Conservation (phyloP, 2,888 invertebrate genomes). For the Acleris cristana region DNA sequence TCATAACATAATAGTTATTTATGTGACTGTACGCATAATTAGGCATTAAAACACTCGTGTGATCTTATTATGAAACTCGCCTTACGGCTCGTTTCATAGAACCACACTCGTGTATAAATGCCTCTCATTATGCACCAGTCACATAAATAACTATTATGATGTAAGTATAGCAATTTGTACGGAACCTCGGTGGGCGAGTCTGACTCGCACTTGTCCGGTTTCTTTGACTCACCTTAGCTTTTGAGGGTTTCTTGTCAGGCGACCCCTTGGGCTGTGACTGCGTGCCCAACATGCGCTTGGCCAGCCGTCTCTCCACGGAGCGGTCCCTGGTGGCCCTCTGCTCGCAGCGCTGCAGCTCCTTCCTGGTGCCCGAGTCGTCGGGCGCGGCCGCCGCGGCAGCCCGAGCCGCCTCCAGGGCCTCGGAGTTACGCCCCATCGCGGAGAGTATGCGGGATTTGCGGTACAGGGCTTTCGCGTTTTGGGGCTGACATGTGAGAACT, state of each 20-base stretch:
- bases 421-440: slow-evolving; percentile 84
- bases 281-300: slow-evolving; percentile 75
- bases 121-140: no score
- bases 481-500: slow-evolving; percentile 92
- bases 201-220: no score
- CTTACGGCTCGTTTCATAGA: no score
- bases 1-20: no score
- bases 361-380: slow-evolving; percentile 64
- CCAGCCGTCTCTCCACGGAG: slow-evolving; percentile 78
- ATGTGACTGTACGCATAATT: no score
- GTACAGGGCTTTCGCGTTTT: slow-evolving; percentile 95
- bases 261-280: slow-evolving; percentile 39
- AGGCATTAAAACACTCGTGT: no score
- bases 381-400: slow-evolving; percentile 72
- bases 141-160: no score
- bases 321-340: slow-evolving; percentile 69
- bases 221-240: slow-evolving; percentile 58
- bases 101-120: no score
- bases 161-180: no score
- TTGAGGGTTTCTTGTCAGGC: slow-evolving; percentile 71
- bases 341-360: slow-evolving; percentile 73
- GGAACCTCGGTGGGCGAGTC: no score
- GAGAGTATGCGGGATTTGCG: slow-evolving; percentile 85
- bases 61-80: no score
- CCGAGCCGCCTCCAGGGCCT: slow-evolving; percentile 85